Evolutionary conservation across 64 coral and sea anemone genomes (phyloP), one percentile per base, ranked within the genome.

Genomic region (Pachyseris speciosa): DNA sequence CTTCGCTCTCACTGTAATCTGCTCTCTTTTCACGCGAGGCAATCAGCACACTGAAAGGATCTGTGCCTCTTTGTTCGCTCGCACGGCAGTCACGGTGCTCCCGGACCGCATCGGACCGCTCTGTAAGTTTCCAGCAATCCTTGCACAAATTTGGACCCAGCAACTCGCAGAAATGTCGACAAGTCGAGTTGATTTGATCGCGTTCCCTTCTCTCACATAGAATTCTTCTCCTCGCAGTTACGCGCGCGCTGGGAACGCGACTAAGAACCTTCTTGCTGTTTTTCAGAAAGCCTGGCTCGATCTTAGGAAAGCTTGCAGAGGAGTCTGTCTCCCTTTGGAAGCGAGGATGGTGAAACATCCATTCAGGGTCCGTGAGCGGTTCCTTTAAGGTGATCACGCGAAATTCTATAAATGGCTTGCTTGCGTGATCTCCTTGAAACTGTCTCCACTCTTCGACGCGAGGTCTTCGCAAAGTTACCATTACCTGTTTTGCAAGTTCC

Each of bases 111-210:
- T 97, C 86, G 15, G 75, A 57, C 45, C 87, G 43, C 27, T 85
- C 47, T 15, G 28, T 17, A 49, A 67, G 69, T 61, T 85, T 93
- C 33, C 59, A 83, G 51, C 95, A 97, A 44, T 97, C 91, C 47
- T 89, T 86, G 48, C 95, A 97, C 64, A 97, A 78, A 67, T 94
- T 86, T 55, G 95, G 91, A 15, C 95, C 91, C 47, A 97, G 90
- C 48, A 97, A 65, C 25, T 97, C 95, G 72, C 95, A 97, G 20
- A 85, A 97, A 86, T 97, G 90, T 41, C 91, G 59, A 31, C 86
- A 85, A 16, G 89, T 81, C 5, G 48, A 37, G 26, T 72, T 67
- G 5, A 68, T 50, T 20, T 75, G 26, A 72, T 41, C 55, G 16
- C 67, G 63, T 6, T 80, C 22, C 41, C 64, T 50, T 59, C 91